phyloP scores from a whole-genome alignment of 2,113 vertebrate species.

The Ameiurus melas region DNA sequence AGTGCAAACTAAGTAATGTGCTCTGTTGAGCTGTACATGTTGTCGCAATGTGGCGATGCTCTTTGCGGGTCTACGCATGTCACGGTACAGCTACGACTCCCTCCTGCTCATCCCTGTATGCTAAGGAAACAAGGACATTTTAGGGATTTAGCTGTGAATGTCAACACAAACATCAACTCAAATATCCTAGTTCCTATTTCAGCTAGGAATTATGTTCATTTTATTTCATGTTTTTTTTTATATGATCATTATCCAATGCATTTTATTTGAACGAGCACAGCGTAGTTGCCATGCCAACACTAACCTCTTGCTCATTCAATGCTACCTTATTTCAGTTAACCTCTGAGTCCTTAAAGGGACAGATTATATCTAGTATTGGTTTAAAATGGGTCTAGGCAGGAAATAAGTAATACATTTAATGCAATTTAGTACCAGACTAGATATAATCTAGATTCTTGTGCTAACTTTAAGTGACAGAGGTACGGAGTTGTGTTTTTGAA shows the following conservation, averaged over 20 bases:
- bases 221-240: constrained; percentile 4
- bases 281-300: not conserved
- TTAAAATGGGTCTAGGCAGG: not conserved
- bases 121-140: not conserved
- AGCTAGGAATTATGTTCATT: constrained; percentile 11
- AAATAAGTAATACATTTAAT: not conserved
- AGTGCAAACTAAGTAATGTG: not conserved
- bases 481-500: constrained; percentile 50
- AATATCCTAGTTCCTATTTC: constrained; percentile 51
- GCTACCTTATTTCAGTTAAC: constrained; percentile 4
- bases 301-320: constrained; percentile 6
- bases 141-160: not conserved
- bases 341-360: not conserved
- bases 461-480: constrained; percentile 42
- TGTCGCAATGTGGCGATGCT: constrained; percentile 34
- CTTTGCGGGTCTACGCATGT: constrained; percentile 35
- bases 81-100: constrained; percentile 33
- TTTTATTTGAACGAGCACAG: constrained; percentile 29
- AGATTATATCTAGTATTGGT: constrained; percentile 11
- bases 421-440: not conserved
- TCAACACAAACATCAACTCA: not conserved
- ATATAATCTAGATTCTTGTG: not conserved
- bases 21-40: not conserved
- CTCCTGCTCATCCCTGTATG: not conserved
- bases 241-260: not conserved